Evolutionary conservation across 2,797 vertebrate species (phyloP), one percentile per base, ranked within the genome.

Genomic region (Hoplostethus atlanticus): DNA sequence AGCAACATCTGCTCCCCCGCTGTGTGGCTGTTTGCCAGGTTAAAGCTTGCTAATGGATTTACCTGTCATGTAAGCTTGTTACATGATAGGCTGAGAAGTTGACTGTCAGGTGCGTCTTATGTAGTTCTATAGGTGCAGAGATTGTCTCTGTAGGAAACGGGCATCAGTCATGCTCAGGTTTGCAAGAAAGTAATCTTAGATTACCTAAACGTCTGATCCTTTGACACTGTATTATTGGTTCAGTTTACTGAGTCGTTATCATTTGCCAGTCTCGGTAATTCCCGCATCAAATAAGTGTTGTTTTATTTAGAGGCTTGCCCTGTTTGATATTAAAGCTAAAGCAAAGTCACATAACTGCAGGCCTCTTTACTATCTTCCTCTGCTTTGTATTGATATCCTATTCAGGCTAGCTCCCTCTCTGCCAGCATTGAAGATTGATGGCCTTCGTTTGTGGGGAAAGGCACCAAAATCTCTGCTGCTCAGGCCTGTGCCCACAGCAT

Each of bases 341-440:
- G 25, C 40, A n/a, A 16, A 59, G 31, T 30, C 40, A 7, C 56
- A 30, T 52, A 3, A 4, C 3, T 50, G 42, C 8, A 40, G 64
- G 62, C 74, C 65, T 83, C 58, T 66, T 76, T 68, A 73, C 68
- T 71, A 63, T 53, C 53, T 63, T 53, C 70, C 21, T 21, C 21
- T 82, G 46, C 60, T 80, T 76, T 80, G 85, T 81, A 86, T 92
- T 76, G 85, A 90, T 90, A 87, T 92, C 79, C 76, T 85, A 77
- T 78, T 85, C 67, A 73, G 60, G 71, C 81, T 25, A 56, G 77
- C 71, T 82, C 79, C 70, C 76, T 85, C 69, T 79, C 81, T 84
- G 80, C 81, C 77, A 82, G 84, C 58, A 2, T 75, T 58, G 55
- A 90, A 79, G 92, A 93, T 95, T 93, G 92, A 95, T 94, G 90